Evolutionary conservation across 30 jellyfish, hydroid and myxozoan genomes (phyloP).

Genomic region (Chironex yamaguchii): DNA sequence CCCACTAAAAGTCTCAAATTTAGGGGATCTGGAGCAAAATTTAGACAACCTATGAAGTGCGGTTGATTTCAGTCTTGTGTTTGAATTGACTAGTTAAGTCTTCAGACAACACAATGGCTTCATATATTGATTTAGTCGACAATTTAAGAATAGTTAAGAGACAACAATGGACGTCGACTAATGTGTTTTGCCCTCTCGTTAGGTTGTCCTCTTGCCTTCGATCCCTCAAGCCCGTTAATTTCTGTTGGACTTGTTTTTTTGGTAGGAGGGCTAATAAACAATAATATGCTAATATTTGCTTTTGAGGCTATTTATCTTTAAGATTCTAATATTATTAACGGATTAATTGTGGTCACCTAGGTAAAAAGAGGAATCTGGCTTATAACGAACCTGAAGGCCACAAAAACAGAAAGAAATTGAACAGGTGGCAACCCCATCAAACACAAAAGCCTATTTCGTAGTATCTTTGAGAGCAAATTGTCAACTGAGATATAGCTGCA

Average conservation of each 20-base stretch:
- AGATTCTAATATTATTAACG: no score
- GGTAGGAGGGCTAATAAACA: no score
- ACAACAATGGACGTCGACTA: no score
- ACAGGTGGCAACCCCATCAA: slow-evolving; percentile 15
- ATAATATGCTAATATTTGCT: no score
- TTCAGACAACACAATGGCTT: slow-evolving; percentile 22
- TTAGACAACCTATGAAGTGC: slow-evolving; percentile 18
- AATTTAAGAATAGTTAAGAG: no score
- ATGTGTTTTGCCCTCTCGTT: no score
- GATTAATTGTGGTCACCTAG: no score
- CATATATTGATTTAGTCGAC: not conserved
- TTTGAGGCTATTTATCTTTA: no score
- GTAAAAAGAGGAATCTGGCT: slow-evolving; percentile 10
- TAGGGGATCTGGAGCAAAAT: slow-evolving; percentile 37
- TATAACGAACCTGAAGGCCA: slow-evolving; percentile 3
- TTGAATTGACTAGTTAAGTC: slow-evolving; percentile 4
- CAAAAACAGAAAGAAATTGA: not conserved
- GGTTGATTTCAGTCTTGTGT: slow-evolving; percentile 7
- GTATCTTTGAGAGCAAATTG: slow-evolving; percentile 23
- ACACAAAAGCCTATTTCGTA: slow-evolving; percentile 28
- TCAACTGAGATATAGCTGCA: slow-evolving; percentile 8
- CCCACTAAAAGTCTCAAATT: no score
- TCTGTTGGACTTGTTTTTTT: no score
- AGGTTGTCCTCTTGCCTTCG: no score
- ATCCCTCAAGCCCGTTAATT: no score